These are phyloP conservation scores for Anoplolepis gracilipes DNA, from an alignment of 1,140 invertebrate species.

Conservation along the genomic window DNA sequence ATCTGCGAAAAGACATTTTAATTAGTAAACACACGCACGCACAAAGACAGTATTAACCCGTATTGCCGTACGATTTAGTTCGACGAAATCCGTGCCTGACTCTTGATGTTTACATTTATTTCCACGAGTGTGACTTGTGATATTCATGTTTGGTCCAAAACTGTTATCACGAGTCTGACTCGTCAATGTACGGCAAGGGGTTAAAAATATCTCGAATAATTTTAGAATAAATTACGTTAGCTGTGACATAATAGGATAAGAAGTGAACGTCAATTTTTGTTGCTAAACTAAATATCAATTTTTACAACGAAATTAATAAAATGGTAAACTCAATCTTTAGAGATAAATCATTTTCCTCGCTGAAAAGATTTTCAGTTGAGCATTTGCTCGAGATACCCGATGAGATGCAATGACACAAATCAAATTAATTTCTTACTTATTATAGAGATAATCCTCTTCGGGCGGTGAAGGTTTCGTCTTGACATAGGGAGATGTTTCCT, in stretches of 20 bases:
- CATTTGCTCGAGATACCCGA: neutral
- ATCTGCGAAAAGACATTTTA: conserved; percentile 67
- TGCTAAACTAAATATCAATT: too few species aligned
- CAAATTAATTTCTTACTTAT: conserved; percentile 71
- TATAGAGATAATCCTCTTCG: conserved; percentile 77
- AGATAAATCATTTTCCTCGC: neutral
- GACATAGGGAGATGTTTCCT: conserved; percentile 71
- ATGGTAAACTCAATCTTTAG: too few species aligned
- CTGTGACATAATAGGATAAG: neutral
- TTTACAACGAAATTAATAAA: too few species aligned
- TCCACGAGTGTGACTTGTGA: too few species aligned
- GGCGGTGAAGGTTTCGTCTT: conserved; percentile 61
- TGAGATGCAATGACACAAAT: neutral
- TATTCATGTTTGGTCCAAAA: too few species aligned
- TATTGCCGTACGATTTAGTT: too few species aligned
- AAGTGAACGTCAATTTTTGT: too few species aligned
- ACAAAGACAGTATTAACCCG: too few species aligned
- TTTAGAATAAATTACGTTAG: neutral
- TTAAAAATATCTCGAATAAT: neutral
- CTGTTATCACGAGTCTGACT: too few species aligned
- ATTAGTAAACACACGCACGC: neutral
- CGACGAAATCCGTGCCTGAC: too few species aligned
- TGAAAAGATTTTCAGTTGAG: neutral
- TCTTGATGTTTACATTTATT: too few species aligned
- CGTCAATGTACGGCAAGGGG: too few species aligned